These are phyloP conservation scores for Mobula birostris DNA, from an alignment of 2,113 vertebrate genomes.

Conservation along the genomic window DNA sequence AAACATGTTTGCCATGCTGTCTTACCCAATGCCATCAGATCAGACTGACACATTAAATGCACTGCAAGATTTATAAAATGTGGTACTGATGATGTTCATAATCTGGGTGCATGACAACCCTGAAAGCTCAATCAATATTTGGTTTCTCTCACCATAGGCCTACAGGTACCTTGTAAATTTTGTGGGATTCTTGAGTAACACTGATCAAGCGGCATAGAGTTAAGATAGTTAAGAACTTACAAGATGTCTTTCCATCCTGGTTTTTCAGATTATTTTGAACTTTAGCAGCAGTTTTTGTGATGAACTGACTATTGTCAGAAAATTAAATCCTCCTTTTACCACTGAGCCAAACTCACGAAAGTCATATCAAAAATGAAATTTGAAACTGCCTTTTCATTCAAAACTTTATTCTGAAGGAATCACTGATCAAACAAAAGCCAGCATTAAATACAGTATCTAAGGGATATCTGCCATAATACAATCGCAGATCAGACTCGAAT, in stretches of 20 bases:
- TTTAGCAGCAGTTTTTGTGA: background rate
- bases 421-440: background rate
- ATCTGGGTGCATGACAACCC: background rate
- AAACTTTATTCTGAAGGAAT: background rate
- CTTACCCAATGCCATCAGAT: background rate
- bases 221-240: background rate
- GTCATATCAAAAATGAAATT: background rate
- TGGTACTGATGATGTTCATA: slow-evolving; percentile 7
- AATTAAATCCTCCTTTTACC: background rate
- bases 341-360: background rate
- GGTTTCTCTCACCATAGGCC: background rate
- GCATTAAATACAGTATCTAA: background rate
- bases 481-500: background rate
- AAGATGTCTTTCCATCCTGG: background rate
- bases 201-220: background rate
- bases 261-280: background rate
- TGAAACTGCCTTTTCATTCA: background rate
- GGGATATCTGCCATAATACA: background rate
- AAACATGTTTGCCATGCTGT: slow-evolving; percentile 3
- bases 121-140: slow-evolving; percentile 15
- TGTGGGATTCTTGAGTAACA: background rate
- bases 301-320: background rate
- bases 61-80: slow-evolving; percentile 23
- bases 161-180: slow-evolving; percentile 12
- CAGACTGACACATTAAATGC: slow-evolving; percentile 2